Base-by-base conservation (phyloP, 1,140 invertebrate genomes). In the Tetranychus cinnabarinus region DNA sequence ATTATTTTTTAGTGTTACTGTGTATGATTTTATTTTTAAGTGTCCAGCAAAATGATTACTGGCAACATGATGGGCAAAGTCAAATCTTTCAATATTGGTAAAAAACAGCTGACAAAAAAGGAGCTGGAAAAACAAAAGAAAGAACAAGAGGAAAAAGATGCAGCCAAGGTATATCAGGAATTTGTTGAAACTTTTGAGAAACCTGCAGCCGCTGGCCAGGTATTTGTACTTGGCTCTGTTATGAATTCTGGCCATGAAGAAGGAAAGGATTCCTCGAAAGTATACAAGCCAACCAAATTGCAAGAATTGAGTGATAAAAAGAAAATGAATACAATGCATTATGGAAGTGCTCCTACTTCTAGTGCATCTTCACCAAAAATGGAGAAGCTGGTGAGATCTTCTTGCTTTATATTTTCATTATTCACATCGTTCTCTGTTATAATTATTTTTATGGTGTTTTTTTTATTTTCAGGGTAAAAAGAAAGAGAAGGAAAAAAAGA, bases 111-210 rank as follows among this genome's bases (percentile, higher is more conserved):
- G 6, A 36, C 55, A 15, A 64, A 64, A 37, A 64, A 62, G 47
- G 60, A 64, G 12, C 13, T 62, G 33, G 64, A 66, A 58, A 65
- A 63, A 37, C 63, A 65, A 56, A 60, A 65, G 31, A 62, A 65
- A 37, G n/a, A 60, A 34, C 52, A 50, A 39, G 68, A 68, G 57
- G 66, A 67, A 45, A 64, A 68, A 50, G 68, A 66, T 15, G 67
- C 74, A 59, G 74, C 72, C 33, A 67, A 88, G 80, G 89, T 85
- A 5, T 95, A 92, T 74, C 84, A 95, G 78, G 90, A 96, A 73
- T 97, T 96, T 80, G 86, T 96, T 33, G 88, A 89, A 61, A 91
- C 89, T 13, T 97, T 97, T 76, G 87, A 93, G 79, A 87, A 95
- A 64, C 79, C 81, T 7, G 82, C 85, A 2, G 84, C 84, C 69